A percentile compares a stretch with the other conserved stretches of the same genome.
These are phyloP conservation scores for Aldabrachelys gigantea DNA, from an alignment of 2,113 vertebrate species.

Conservation along the genomic window DNA sequence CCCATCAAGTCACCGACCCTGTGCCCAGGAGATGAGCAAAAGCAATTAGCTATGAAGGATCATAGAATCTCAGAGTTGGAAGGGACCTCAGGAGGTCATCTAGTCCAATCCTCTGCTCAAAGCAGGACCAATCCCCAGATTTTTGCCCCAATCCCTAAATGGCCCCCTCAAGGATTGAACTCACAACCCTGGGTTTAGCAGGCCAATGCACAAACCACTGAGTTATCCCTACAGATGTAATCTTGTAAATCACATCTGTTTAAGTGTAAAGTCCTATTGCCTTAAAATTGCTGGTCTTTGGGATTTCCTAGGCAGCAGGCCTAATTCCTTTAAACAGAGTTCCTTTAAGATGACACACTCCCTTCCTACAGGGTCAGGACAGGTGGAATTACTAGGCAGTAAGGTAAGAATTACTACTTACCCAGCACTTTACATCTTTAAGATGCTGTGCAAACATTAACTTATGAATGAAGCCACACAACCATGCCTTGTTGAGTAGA, in stretches of 20 bases:
- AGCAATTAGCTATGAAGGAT: background rate
- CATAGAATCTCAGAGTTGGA: too few relatives aligned
- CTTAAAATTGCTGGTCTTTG: background rate
- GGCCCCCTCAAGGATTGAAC: too few relatives aligned
- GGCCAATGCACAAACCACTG: too few relatives aligned
- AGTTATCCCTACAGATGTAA: background rate
- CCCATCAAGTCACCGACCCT: background rate
- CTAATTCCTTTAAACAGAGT: background rate
- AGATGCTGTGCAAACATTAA: background rate
- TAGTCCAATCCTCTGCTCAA: too few relatives aligned
- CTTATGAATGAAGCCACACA: background rate
- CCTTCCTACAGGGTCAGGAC: background rate
- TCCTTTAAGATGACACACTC: background rate
- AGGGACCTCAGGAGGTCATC: too few relatives aligned
- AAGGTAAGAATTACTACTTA: background rate
- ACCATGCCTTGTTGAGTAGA: background rate
- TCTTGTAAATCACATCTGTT: background rate
- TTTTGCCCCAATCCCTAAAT: too few relatives aligned
- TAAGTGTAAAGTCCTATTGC: background rate
- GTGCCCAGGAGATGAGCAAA: background rate
- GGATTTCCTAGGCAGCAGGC: background rate
- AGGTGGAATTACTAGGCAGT: background rate
- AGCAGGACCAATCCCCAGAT: too few relatives aligned
- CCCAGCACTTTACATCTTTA: conserved; percentile 23
- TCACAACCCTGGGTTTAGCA: too few relatives aligned